Base-by-base conservation (phyloP, 2,797 vertebrate species). In the Sciurus carolinensis region DNA sequence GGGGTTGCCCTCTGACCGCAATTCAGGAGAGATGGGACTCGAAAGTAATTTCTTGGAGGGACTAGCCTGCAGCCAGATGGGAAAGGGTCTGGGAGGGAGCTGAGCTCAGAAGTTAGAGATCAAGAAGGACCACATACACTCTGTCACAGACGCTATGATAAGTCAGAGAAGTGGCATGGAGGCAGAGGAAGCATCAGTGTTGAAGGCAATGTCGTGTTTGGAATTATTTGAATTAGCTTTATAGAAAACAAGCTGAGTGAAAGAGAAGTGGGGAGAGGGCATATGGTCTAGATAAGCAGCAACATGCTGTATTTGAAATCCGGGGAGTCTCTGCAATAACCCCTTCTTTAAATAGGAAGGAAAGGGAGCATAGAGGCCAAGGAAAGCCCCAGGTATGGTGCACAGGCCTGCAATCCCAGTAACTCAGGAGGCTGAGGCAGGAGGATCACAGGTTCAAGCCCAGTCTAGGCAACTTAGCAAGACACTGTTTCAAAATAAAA, bases 1-100 rank as follows among this genome's bases (percentile, higher is more conserved):
- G 77, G 86, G 85, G 44, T 86, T 96, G 90, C 73, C 81, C 71
- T 96, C 82, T 95, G 96, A 97, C 73, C 36, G 3, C 50, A 82
- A 92, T 94, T 86, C 94, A 94, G 86, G 66, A 94, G 47, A 94
- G 33, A 94, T 94, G 42, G 73, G 71, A 59, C 83, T 94, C 44
- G 82, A 92, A 88, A 90, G 20, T 73, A 85, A 94, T 95, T 93
- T 96, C 59, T 39, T 44, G 20, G 47, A 90, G 30, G 86, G 52
- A 42, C 81, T 87, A 59, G 94, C 75, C 75, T 8, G 1, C 33
- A 44, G 95, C 81, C 96, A 57, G 42, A 76, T 73, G 71, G 85
- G 85, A 91, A 79, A 86, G 82, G 72, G n/a, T 90, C 66, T 71
- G n/a, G 52, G 82, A 82, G 75, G 64, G 83, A 85, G 62, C 15